Conservation (phyloP, 2,797 vertebrate species). For the Pelochelys cantorii region DNA sequence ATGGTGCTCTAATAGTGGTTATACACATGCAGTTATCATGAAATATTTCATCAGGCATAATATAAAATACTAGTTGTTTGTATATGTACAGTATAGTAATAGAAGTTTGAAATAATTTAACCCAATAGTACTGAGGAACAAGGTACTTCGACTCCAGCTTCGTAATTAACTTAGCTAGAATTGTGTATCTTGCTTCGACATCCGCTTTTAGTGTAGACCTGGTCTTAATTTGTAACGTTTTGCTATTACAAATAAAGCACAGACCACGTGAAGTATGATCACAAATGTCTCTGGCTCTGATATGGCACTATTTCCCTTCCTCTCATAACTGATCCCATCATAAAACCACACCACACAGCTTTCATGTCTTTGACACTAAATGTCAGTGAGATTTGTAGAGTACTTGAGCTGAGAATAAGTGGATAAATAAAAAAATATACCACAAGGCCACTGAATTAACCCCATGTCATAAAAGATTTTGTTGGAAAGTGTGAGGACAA, state of each 20-base stretch:
- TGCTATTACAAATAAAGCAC: not conserved
- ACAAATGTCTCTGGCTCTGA: fast-evolving
- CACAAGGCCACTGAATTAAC: not conserved
- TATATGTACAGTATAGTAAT: not conserved
- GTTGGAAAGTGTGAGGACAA: not conserved
- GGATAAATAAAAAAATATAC: not conserved
- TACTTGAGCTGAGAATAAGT: not conserved
- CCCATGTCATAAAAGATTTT: fast-evolving
- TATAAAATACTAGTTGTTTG: fast-evolving
- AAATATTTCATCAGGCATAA: not conserved
- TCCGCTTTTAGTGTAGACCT: too few species aligned
- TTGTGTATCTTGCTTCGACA: too few species aligned
- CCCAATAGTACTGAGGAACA: not conserved
- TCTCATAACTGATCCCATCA: not conserved
- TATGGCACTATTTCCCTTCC: not conserved
- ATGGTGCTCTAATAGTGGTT: conserved; percentile 68
- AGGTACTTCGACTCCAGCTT: not conserved
- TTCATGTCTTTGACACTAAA: not conserved
- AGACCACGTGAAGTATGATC: not conserved
- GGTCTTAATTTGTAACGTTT: not conserved
- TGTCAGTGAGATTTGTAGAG: fast-evolving
- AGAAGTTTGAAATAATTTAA: not conserved
- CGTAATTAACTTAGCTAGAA: too few species aligned
- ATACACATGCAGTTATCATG: not conserved
- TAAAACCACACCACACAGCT: fast-evolving